These are phyloP conservation scores for Sylvia borin DNA, from an alignment of 2,797 vertebrate genomes.

Conservation along the genomic window DNA sequence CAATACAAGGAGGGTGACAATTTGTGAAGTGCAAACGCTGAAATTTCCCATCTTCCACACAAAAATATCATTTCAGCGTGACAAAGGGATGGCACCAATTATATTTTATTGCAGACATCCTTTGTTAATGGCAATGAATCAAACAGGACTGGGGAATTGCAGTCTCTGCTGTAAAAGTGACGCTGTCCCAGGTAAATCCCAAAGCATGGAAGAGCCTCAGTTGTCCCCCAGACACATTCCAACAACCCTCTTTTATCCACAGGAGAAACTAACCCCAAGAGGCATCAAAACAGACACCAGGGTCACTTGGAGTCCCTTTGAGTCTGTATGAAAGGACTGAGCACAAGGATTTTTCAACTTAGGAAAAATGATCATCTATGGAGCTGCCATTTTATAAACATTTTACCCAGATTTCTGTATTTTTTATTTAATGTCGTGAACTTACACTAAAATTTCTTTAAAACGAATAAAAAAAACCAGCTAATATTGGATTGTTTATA, in stretches of 20 bases:
- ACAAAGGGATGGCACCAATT: not conserved
- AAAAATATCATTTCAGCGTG: not conserved
- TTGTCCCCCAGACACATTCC: not conserved
- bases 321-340: not conserved
- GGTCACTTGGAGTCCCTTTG: not conserved
- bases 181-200: not conserved
- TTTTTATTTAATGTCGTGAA: not conserved
- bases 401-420: not conserved
- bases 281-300: not conserved
- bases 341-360: constrained; percentile 5
- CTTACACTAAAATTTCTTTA: not conserved
- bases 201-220: not conserved
- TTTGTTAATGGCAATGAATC: constrained; percentile 36
- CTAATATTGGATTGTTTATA: not conserved
- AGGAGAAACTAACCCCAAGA: not conserved
- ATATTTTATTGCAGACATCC: constrained; percentile 27
- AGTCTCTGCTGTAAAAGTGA: not conserved
- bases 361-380: not conserved
- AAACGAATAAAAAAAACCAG: not conserved
- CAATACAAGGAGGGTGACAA: not conserved
- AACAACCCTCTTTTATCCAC: not conserved
- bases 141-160: not conserved
- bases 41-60: constrained; percentile 5
- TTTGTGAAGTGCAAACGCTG: constrained; percentile 12
- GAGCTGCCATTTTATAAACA: not conserved